Evolutionary conservation across 2,113 vertebrate species (phyloP).

Genomic region (Peromyscus maniculatus): DNA sequence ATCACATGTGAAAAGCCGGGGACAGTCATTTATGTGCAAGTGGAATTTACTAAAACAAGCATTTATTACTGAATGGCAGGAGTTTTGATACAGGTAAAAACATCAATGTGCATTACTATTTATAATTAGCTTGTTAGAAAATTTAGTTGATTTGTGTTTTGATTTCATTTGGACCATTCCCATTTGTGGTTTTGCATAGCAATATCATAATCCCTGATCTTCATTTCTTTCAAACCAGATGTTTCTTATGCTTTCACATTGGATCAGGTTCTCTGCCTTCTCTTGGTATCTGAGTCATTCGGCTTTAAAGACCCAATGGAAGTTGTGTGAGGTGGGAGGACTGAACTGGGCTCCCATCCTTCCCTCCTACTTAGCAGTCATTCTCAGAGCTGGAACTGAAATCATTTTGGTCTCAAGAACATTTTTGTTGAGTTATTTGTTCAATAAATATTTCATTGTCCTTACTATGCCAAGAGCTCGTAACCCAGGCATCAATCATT

Average conservation of each 20-base stretch:
- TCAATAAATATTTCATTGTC: constrained; percentile 53
- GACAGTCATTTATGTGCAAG: neutral
- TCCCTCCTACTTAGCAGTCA: neutral
- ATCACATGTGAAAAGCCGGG: neutral
- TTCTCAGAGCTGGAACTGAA: neutral
- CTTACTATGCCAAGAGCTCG: constrained; percentile 39
- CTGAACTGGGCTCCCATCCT: neutral
- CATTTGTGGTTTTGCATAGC: neutral
- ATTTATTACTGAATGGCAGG: neutral
- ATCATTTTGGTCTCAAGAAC: neutral
- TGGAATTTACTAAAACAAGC: neutral
- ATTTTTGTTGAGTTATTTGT: constrained; percentile 46
- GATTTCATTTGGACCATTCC: neutral
- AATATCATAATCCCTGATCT: neutral
- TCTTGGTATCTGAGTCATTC: neutral
- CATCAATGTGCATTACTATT: constrained; percentile 2
- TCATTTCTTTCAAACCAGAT: constrained; percentile 1
- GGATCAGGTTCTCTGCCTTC: neutral
- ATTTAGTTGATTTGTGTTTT: neutral
- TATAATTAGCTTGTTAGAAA: constrained; percentile 4
- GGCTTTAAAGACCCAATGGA: neutral
- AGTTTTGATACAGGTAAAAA: constrained; percentile 50
- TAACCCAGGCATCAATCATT: constrained; percentile 21
- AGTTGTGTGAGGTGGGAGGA: neutral
- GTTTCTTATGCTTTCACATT: neutral